These are phyloP conservation scores for Lepidocyrtoides sp. DNA, from an alignment of 2,888 invertebrate genomes.

Conservation along the genomic window DNA sequence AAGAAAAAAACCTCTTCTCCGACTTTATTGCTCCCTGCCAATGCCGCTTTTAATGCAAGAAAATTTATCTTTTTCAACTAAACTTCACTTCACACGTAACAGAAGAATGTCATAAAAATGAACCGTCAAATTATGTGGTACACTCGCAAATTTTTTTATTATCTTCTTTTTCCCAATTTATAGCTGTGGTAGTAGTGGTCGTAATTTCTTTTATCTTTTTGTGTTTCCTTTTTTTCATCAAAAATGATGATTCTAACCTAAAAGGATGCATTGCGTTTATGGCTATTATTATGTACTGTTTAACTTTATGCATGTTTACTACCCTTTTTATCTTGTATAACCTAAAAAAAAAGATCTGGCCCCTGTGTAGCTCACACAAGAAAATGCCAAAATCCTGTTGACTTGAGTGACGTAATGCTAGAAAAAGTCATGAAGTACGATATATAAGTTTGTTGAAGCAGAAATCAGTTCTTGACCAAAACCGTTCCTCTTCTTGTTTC, in stretches of 20 bases:
- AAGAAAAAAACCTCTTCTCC: not conserved
- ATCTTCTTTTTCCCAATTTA: constrained; percentile 25
- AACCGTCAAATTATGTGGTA: constrained; percentile 48
- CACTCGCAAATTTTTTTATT: constrained; percentile 47
- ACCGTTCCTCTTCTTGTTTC: not conserved
- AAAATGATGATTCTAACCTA: not conserved
- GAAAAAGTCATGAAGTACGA: constrained; percentile 7
- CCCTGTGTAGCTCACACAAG: not conserved
- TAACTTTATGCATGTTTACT: constrained; percentile 8
- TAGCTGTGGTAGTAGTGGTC: not conserved
- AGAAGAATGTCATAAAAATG: constrained; percentile 29
- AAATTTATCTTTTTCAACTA: not conserved
- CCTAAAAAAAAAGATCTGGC: constrained; percentile 19
- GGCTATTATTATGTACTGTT: constrained; percentile 28
- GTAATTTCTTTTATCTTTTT: not conserved
- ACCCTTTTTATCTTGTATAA: not conserved
- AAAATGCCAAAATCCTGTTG: constrained; percentile 6
- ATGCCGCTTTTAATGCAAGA: not conserved
- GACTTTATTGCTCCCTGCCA: not conserved
- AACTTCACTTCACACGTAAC: constrained; percentile 36
- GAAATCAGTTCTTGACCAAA: constrained; percentile 27
- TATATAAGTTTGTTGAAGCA: not conserved
- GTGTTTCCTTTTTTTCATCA: not conserved
- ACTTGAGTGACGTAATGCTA: constrained; percentile 16
- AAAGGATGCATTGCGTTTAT: not conserved